Conservation (phyloP, 2,888 invertebrate genomes). For the Cephus sareptanus region DNA sequence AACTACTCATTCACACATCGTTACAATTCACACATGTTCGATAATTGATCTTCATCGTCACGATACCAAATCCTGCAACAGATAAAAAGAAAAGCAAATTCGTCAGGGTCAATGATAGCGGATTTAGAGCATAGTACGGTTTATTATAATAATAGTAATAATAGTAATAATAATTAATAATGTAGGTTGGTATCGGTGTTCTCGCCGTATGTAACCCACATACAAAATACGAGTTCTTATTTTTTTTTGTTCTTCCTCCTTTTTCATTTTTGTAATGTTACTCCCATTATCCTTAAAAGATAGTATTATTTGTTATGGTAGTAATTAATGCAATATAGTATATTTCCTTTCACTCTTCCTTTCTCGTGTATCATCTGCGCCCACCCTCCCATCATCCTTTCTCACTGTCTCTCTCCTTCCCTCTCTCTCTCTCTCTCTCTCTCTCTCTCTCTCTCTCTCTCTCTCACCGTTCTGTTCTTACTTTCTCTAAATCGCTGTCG, state of each 20-base stretch:
- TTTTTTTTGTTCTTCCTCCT: slow-evolving; percentile 22
- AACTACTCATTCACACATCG: slow-evolving; percentile 21
- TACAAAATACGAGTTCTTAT: slow-evolving; percentile 50
- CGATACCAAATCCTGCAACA: slow-evolving; percentile 32
- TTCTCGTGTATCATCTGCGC: not conserved
- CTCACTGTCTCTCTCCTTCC: not conserved
- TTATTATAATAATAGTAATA: slow-evolving; percentile 59
- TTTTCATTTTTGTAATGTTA: not conserved
- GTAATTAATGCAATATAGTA: slow-evolving; percentile 1
- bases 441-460: not conserved
- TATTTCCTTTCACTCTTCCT: not conserved
- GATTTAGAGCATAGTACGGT: slow-evolving; percentile 59
- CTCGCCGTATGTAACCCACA: slow-evolving; percentile 39
- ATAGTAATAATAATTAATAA: slow-evolving; percentile 47
- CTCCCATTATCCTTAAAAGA: slow-evolving; percentile 41
- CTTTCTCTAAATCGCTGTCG: not conserved
- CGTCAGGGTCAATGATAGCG: slow-evolving; percentile 2
- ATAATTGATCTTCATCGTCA: not conserved
- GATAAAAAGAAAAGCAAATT: slow-evolving; percentile 27
- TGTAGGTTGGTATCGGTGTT: slow-evolving; percentile 35
- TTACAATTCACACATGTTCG: slow-evolving; percentile 24
- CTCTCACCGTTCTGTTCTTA: not conserved
- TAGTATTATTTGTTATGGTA: slow-evolving; percentile 31
- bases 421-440: too few species aligned
- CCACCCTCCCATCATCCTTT: not conserved